Base-by-base conservation (phyloP, 2,113 vertebrate species). In the Coracopsis vasa region DNA sequence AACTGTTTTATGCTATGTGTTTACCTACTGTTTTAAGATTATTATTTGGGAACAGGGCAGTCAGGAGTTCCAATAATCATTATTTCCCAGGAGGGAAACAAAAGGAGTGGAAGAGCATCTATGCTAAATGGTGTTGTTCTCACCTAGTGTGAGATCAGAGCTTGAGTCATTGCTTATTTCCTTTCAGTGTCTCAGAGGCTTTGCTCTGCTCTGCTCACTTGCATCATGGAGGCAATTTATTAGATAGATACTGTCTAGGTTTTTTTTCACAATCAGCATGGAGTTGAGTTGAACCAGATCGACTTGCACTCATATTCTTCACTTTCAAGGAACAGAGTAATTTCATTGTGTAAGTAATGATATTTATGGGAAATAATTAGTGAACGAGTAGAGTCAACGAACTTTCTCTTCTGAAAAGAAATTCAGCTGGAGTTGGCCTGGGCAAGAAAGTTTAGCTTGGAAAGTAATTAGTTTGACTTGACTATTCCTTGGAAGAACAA, bases 401-500 rank as follows among this genome's bases (percentile, higher is more conserved):
- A 60, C 24, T 83, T 86, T 71, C 60, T 41, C 29, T 81, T 86
- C 64, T 62, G 69, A 93, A 64, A 77, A 83, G 75, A 86, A 92
- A 71, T 80, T 90, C 69, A 78, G 25, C 73, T 67, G 48, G 51
- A 60, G 28, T 74, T 84, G 72, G 70, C 60, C 82, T 81, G 56
- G 35, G 54, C 0, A 1, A 90, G 24, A 35, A 62, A 51, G 56
- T 70, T 92, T 80, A 86, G 24, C 16, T 42, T 69, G 27, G 24
- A 92, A 94, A 83, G 94, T 92, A 82, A 86, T 92, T 92, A 90
- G 27, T 37, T 56, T 77, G 66, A 29, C 44, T 88, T 74, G 77
- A 11, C 29, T 93, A n/a, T 79, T 87, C 65, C 92, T 82, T 93
- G 79, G 79, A 92, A 90, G 74, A 95, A 77, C 53, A 75, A 80